These are phyloP conservation scores for Hyppa rectilinea DNA, from an alignment of 2,888 invertebrate species.

Conservation along the genomic window DNA sequence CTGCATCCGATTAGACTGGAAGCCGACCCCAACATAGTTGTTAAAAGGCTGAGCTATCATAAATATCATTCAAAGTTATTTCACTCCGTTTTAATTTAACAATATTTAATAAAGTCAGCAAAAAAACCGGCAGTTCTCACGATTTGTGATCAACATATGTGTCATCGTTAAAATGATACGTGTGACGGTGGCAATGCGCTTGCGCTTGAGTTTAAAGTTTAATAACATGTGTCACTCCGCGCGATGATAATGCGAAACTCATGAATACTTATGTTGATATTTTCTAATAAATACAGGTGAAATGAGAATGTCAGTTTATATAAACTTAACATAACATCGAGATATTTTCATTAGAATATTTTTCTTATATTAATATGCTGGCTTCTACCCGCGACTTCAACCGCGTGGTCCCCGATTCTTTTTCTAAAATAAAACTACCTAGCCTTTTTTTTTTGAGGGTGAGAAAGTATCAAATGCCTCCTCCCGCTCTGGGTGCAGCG, in stretches of 20 bases:
- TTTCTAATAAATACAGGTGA: not conserved
- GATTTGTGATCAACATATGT: constrained; percentile 9
- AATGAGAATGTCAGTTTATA: too few species aligned
- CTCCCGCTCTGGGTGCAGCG: too few species aligned
- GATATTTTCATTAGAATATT: too few species aligned
- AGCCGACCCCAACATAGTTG: not conserved
- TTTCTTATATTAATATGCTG: too few species aligned
- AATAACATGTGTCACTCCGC: constrained; percentile 4
- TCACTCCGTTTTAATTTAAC: not conserved
- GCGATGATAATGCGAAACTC: not conserved
- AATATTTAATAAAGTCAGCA: not conserved
- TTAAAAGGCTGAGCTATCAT: not conserved
- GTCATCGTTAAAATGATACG: constrained; percentile 18
- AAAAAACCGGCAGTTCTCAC: constrained; percentile 1
- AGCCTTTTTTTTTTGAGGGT: too few species aligned
- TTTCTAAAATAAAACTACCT: too few species aligned
- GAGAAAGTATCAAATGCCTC: too few species aligned
- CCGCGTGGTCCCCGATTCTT: too few species aligned
- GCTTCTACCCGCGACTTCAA: too few species aligned
- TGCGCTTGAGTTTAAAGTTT: not conserved
- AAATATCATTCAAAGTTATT: not conserved
- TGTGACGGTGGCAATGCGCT: not conserved
- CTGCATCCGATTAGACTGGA: not conserved
- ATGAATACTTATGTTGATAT: not conserved
- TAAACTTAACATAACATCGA: too few species aligned